Evolutionary conservation across 2,113 vertebrate genomes (phyloP), one percentile per base, ranked within the genome.

Genomic region (Rhagologus leucostigma): DNA sequence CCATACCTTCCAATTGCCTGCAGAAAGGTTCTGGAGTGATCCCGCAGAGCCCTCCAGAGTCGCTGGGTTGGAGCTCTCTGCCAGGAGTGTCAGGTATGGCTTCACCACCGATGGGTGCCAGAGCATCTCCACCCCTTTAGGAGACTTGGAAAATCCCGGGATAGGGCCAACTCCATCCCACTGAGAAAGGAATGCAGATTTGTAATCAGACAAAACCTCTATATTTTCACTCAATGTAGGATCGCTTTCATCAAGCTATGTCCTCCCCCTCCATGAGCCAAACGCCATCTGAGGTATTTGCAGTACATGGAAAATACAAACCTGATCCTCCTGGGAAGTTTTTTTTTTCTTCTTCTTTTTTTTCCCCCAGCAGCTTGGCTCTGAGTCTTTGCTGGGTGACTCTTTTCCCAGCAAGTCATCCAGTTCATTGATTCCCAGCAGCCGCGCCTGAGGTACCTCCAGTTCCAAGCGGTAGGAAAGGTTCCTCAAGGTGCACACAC

Each of bases 91-190:
- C 67, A 99, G 98, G 97, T 99, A 99, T 0, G 99, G 99, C 96
- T 99, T 99, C 33, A 99, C 99, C 93, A 99, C 99, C 0, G 99
- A 98, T 0, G 99, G 99, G 96, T 99, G 99, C 99, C 99, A 99
- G 16, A 99, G 97, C 99, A 99, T 99, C 97, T 99, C 99, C 53
- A 99, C 99, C 4, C 99, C 99, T 93, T 99, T 99, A 17, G 99
- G 99, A 91, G 99, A 98, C 96, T 99, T 99, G 16, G 99, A 99
- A 92, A 99, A 98, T 68, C 99, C 99, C 0, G 99, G 99, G 79
- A 99, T 99, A 39, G 99, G 99, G 67, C 99, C 99, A 27, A 99
- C 99, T 55, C 99, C 99, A 50, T 99, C 99, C 99, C 99, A 99
- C 99, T 99, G 96, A 47, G 86, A 97, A 95, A 91, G 11, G 79